Evolutionary conservation across 2,797 vertebrate genomes (phyloP).

Genomic region (Lacerta bilineata): DNA sequence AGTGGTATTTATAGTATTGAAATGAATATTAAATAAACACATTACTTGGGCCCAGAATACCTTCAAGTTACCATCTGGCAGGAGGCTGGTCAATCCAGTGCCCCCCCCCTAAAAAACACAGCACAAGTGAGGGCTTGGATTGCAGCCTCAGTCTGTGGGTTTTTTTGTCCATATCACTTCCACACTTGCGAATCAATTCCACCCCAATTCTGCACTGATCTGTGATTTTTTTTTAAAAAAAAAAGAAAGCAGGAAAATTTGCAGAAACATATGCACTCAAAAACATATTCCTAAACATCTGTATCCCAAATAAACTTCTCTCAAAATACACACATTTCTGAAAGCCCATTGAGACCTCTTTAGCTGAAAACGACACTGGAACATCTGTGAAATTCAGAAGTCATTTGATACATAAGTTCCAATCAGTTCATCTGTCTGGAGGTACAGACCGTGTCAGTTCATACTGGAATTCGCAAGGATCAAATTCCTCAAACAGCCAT

Average conservation of each 20-base stretch:
- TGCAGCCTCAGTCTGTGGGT: background rate
- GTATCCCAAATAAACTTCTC: background rate
- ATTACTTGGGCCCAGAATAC: too few species aligned
- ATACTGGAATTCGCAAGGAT: background rate
- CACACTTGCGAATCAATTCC: background rate
- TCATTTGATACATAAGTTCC: background rate
- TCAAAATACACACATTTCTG: background rate
- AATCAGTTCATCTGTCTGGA: background rate
- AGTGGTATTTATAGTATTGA: too few species aligned
- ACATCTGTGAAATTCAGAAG: background rate
- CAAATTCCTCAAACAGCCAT: too few species aligned
- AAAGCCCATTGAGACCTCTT: background rate
- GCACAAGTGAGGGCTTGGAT: background rate
- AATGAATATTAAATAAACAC: too few species aligned
- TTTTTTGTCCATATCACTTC: too few species aligned
- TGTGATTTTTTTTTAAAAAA: background rate
- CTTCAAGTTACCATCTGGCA: too few species aligned
- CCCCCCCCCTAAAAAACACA: too few species aligned
- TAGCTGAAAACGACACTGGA: background rate
- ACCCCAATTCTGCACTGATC: background rate
- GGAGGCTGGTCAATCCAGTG: too few species aligned
- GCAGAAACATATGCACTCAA: background rate
- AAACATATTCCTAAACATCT: background rate
- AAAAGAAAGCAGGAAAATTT: background rate
- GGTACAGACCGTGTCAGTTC: background rate